Conservation (phyloP, 2,797 vertebrate species). For the Eulemur rubriventer region DNA sequence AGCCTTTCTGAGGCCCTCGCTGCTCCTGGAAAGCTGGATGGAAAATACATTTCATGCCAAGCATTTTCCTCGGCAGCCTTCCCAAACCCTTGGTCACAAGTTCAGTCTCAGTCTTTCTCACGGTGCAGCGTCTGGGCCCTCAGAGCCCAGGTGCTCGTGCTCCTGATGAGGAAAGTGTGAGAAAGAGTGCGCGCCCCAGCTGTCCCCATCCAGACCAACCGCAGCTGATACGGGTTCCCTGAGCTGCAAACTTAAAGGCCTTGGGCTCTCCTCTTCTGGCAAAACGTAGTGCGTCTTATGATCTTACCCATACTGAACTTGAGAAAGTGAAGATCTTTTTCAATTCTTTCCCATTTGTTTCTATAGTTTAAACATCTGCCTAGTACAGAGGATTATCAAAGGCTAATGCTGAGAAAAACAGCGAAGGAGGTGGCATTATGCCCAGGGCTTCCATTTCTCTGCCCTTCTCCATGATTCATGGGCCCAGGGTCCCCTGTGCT, state of each 20-base stretch:
- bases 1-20: neutral
- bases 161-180: neutral
- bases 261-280: neutral
- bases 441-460: fast-evolving
- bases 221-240: neutral
- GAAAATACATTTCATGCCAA: neutral
- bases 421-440: neutral
- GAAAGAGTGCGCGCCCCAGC: fast-evolving
- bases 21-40: neutral
- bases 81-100: neutral
- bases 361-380: neutral
- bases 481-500: neutral
- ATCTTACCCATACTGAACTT: neutral
- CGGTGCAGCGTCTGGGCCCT: neutral
- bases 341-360: neutral
- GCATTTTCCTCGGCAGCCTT: neutral
- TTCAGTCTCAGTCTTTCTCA: neutral
- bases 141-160: neutral
- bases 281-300: neutral
- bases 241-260: neutral
- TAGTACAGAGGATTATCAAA: neutral
- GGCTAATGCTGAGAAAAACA: neutral
- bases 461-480: neutral
- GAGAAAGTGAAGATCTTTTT: neutral
- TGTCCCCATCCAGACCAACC: neutral